Base-by-base conservation (phyloP, 2,797 vertebrate genomes). In the Poecile montanus region DNA sequence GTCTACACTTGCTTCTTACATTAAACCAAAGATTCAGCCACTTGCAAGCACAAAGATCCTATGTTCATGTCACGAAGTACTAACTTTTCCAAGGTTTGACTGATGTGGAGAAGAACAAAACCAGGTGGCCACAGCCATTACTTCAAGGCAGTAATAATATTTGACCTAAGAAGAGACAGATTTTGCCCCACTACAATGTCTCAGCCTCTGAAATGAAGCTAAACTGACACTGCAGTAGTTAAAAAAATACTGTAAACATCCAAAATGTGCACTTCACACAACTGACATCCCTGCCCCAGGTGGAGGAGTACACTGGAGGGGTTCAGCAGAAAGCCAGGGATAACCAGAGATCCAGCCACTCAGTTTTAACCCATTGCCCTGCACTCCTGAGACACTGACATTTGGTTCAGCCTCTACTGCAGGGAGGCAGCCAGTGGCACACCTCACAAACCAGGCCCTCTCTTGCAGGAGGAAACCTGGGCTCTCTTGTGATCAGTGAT, bases 401-500 rank as follows among this genome's bases (percentile, higher is more conserved):
- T 47, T 60, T 21, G 38, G n/a, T 62, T 76, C 44, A 76, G 65
- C 38, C 67, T 42, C 51, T 47, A 5, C 11, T 4, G 6, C 21
- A 27, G 10, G 42, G 26, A 58, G 30, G 34, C 19, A 72, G 53
- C 16, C 73, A 67, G 21, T 7, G 38, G 42, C 42, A 42, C 44
- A 71, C 6, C 2, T 9, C 42, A 45, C 42, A 61, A 67, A 60
- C 7, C 32, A 48, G 18, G 9, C 45, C 29, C 22, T 47, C 63
- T 71, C 47, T n/a, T 47, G 15, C 22, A 9, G 20, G 32, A 5
- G 5, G 10, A 75, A 58, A 67, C n/a, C 30, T 7, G 15, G 42
- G 19, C 45, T 60, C 57, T 42, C 0, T 0, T 29, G 54, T 54
- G 13, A 16, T 29, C 50, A 50, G 30, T 2, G 6, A 62, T 48